Conservation (phyloP, 2,888 invertebrate species). For the Eumacrocentrus americanus region DNA sequence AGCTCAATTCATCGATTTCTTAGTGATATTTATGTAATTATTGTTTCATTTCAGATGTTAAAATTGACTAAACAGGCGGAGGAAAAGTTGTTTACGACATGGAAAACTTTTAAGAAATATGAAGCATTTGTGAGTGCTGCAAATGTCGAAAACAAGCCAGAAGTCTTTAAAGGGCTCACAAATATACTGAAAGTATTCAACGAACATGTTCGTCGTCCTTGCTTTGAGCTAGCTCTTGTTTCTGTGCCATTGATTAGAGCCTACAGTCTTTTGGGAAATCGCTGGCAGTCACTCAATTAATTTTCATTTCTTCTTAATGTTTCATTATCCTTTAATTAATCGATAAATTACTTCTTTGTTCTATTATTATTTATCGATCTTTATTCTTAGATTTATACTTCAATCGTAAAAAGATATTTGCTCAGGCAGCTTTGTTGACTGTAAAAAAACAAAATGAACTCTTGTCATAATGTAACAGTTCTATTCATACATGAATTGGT, state of each 20-base stretch:
- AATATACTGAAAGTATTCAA: slow-evolving; percentile 48
- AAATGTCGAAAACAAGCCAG: slow-evolving; percentile 47
- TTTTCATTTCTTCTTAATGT: too few species aligned
- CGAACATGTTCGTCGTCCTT: slow-evolving; percentile 48
- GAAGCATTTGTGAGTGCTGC: slow-evolving; percentile 51
- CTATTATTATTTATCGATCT: too few species aligned
- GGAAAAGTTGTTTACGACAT: slow-evolving; percentile 33
- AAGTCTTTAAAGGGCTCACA: slow-evolving; percentile 44
- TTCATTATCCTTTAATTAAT: too few species aligned
- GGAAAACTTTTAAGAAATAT: slow-evolving; percentile 44
- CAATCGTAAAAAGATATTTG: too few species aligned
- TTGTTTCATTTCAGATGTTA: slow-evolving; percentile 29
- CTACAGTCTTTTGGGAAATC: slow-evolving; percentile 49
- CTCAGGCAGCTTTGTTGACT: too few species aligned
- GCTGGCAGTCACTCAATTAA: slow-evolving; percentile 30
- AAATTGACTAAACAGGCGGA: slow-evolving; percentile 19
- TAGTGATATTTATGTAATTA: neutral
- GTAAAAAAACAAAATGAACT: too few species aligned
- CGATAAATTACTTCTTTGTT: too few species aligned
- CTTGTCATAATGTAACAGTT: too few species aligned
- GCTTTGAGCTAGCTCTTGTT: slow-evolving; percentile 63
- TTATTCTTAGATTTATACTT: too few species aligned
- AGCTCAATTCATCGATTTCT: slow-evolving; percentile 10
- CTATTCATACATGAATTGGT: too few species aligned
- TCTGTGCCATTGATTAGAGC: slow-evolving; percentile 70